Conservation (phyloP, 1,140 invertebrate species). For the Pseudobourletiella spinata region DNA sequence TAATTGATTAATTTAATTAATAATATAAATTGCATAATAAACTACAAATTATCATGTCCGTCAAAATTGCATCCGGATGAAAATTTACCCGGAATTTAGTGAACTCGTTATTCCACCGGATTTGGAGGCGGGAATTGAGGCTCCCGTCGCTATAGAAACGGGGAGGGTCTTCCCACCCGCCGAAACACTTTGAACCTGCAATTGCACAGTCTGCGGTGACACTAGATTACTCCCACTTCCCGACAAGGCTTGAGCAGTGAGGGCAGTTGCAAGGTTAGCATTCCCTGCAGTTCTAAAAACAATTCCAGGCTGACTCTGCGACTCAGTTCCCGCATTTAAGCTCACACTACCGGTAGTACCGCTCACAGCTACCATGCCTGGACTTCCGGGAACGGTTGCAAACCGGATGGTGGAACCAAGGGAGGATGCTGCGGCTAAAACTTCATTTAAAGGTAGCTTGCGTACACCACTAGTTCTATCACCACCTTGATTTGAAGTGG, state of each 20-base stretch:
- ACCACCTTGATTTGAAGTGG: too few species aligned
- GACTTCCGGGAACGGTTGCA: slow-evolving; percentile 6
- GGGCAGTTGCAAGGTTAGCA: not conserved
- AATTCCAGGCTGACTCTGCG: not conserved
- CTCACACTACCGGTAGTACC: not conserved
- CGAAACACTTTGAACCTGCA: not conserved
- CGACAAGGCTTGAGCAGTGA: not conserved
- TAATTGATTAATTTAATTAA: too few species aligned
- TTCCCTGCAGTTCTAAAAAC: not conserved
- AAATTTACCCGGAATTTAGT: too few species aligned
- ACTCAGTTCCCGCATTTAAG: not conserved
- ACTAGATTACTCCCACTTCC: not conserved
- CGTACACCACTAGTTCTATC: not conserved
- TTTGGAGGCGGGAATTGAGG: too few species aligned
- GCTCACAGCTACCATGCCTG: not conserved
- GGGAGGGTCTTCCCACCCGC: too few species aligned
- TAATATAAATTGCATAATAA: too few species aligned
- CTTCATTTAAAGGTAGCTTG: slow-evolving; percentile 13
- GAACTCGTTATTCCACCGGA: too few species aligned
- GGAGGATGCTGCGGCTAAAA: slow-evolving; percentile 2
- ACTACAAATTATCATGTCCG: too few species aligned
- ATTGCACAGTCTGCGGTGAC: not conserved
- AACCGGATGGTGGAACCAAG: slow-evolving; percentile 14
- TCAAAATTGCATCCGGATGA: too few species aligned
- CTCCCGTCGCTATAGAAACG: too few species aligned